Base-by-base conservation (phyloP, 1,140 invertebrate species). In the Meteorus sp. region DNA sequence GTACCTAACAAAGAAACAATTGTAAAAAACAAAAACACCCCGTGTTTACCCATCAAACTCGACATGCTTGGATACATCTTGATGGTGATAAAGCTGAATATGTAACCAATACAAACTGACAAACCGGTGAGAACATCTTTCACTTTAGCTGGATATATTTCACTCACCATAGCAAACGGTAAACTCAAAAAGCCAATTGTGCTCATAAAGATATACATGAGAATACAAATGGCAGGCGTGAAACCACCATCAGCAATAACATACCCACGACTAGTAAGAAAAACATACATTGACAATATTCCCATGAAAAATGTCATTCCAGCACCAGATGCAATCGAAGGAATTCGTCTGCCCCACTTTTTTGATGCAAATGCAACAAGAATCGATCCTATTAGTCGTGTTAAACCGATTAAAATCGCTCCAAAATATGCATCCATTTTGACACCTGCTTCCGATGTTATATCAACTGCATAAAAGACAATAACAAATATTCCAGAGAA, bases 151-250 rank as follows among this genome's bases (percentile, higher is more conserved):
- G 90, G 89, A 60, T 86, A 90, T 0, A 91, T 78, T 74, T 93
- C 90, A 0, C 89, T 88, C 56, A 89, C 82, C 81, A 91, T 85
- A 3, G 90, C 85, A 78, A 90, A 91, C 0, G 90, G 90, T 4
- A 88, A 56, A 0, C 85, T 83, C 13, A 87, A 75, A 41, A 87
- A 86, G 0, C 87, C 86, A 1, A 87, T 33, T 0, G 86, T 86
- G 54, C 84, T 85, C 5, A 82, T 76, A 20, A 87, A 79, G 52
- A 87, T 86, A 59, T 85, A 87, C 33, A 80, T 65, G 1, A 87
- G 59, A n/a, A 87, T 71, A 3, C 81, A 77, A 8, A 81, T 56
- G 0, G 83, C 75, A 0, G 86, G 83, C 0, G 84, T 51, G 45
- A 80, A 0, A 19, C 72, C 64, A 31, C 59, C 33, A 59, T 74